Conservation (phyloP, 2,113 vertebrate species). For the Alaudala cheleensis region DNA sequence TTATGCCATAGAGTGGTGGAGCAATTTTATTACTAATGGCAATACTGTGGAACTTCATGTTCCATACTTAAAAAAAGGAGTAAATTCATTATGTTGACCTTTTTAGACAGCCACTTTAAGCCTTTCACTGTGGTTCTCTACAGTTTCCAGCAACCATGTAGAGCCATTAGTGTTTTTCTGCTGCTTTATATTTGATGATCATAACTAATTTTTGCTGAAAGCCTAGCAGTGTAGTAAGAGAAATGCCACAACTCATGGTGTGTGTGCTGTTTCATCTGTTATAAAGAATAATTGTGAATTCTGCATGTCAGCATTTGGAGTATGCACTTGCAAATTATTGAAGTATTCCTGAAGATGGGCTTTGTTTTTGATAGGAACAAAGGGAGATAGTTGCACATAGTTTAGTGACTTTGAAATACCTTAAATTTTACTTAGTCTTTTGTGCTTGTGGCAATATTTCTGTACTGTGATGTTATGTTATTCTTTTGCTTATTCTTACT, state of each 20-base stretch:
- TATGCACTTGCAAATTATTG: background rate
- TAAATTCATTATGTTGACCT: background rate
- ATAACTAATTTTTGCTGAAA: background rate
- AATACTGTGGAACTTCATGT: background rate
- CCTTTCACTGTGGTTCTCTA: background rate
- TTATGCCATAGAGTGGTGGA: background rate
- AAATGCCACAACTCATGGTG: background rate
- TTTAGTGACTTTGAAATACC: background rate
- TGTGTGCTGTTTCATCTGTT: background rate
- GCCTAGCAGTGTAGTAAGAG: background rate
- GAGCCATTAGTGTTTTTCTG: background rate
- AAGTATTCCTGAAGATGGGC: background rate
- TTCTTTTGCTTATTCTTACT: background rate
- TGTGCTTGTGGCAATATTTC: background rate
- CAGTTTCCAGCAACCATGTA: background rate
- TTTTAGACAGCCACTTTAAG: background rate
- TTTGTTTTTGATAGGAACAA: background rate
- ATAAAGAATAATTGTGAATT: background rate
- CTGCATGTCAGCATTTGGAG: background rate
- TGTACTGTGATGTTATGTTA: background rate
- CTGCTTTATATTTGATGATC: background rate
- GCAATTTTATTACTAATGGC: background rate
- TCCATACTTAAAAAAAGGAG: background rate
- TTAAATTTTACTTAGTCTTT: background rate
- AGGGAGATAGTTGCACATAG: background rate